phyloP scores from a whole-genome alignment of 2,888 invertebrate genomes.

The Acrobasis suavella region DNA sequence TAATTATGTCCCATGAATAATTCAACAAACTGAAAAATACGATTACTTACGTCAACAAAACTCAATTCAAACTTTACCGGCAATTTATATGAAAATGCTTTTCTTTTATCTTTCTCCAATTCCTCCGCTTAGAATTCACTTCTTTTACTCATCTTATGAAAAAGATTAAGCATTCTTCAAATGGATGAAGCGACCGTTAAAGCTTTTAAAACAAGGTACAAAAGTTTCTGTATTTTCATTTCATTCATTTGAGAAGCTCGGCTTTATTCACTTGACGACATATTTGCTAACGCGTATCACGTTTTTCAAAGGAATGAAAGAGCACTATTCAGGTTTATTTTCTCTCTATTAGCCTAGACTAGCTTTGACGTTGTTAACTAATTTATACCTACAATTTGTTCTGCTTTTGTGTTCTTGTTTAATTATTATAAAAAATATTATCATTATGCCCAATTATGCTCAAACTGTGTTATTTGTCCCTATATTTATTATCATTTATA shows the following conservation, averaged over 20 bases:
- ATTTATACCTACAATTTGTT: not conserved
- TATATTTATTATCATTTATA: no score
- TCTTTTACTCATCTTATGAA: conserved; percentile 52
- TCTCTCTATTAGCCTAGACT: not conserved
- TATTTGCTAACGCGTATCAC: not conserved
- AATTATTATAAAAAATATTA: no score
- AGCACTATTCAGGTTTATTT: not conserved
- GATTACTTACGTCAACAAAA: conserved; percentile 60
- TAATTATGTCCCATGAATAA: conserved; percentile 23
- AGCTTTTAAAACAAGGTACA: conserved; percentile 38
- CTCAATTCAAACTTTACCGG: conserved; percentile 61
- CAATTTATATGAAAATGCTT: conserved; percentile 66
- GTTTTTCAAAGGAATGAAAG: conserved; percentile 2
- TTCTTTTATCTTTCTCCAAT: conserved; percentile 48
- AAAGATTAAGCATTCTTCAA: conserved; percentile 61
- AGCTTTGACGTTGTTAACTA: not conserved
- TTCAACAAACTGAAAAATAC: conserved; percentile 46
- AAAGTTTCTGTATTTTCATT: conserved; percentile 25
- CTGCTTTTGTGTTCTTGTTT: no score
- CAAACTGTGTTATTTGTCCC: no score
- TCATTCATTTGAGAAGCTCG: conserved; percentile 2
- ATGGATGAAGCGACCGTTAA: conserved; percentile 36
- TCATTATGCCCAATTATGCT: no score
- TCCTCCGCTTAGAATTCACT: conserved; percentile 53
- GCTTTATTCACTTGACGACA: conserved; percentile 1